Base-by-base conservation (phyloP, 2,888 invertebrate species). In the Diaprepes abbreviatus region DNA sequence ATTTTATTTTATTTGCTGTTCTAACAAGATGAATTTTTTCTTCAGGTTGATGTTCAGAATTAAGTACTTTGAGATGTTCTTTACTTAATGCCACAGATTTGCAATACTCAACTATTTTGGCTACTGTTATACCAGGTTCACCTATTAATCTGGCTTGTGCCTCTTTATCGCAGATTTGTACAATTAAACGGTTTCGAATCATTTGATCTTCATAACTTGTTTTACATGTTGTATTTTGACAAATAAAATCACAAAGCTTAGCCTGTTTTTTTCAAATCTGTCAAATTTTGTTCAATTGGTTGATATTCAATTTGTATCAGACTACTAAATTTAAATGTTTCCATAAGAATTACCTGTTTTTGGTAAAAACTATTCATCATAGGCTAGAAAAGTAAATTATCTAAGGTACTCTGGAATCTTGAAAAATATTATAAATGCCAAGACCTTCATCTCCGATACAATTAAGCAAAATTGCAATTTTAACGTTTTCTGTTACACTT, bases 151-250 rank as follows among this genome's bases (percentile, higher is more conserved):
- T 48, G 1, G 3, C n/a, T 48, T 48, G 48, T 5, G 21, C 14
- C 14, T 48, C 1, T 21, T 24, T 48, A 48, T 12, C 19, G 21
- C 3, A 21, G 5, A 48, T 21, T 6, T 21, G 21, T 16, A 38
- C 1, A n/a, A 57, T 57, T 7, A 38, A 5, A 9, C 62, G 1
- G 21, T 48, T 52, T 48, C 33, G 16, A 14, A 50, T 62, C 62
- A 62, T 62, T 3, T 36, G 12, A 12, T 62, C 35, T 33, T 4
- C 36, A 36, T 62, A 62, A 35, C 21, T 36, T 50, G 21, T 12
- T n/a, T 35, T 50, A 33, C 62, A 50, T 38, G 3, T 14, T 6
- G 14, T 16, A 3, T 38, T 3, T 4, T 2, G 2, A 36, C 36
- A 36, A 12, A 9, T 6, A 36, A 36, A 36, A 3, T 10, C 36